Conservation (phyloP, 2,113 vertebrate species). For the Hiodon alosoides region DNA sequence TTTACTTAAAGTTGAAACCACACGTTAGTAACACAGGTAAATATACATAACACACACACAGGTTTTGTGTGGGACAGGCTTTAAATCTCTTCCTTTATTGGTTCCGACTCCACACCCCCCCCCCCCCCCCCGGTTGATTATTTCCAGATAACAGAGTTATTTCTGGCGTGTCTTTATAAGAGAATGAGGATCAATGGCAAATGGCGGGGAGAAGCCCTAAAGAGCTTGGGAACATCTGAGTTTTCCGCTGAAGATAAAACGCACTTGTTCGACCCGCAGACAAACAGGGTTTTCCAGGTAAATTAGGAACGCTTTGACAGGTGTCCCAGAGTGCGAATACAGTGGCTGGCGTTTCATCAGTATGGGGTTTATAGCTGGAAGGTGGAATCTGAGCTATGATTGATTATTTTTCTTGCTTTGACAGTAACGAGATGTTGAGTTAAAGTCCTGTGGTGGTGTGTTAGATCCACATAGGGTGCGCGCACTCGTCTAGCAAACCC, state of each 20-base stretch:
- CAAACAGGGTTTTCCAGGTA: neutral
- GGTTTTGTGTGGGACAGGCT: neutral
- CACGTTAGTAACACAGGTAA: no score
- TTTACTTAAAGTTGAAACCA: no score
- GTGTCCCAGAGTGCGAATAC: neutral
- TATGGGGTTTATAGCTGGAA: neutral
- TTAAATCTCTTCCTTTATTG: no score
- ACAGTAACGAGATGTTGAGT: constrained; percentile 13
- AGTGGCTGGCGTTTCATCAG: neutral
- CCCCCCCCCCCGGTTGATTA: no score
- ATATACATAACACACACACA: no score
- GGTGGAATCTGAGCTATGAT: constrained; percentile 2
- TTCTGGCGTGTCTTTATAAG: no score
- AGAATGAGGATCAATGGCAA: no score
- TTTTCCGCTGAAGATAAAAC: no score
- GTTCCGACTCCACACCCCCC: no score
- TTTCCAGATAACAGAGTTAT: neutral
- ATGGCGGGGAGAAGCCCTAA: no score
- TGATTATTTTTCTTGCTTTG: constrained; percentile 11
- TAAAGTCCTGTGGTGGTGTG: constrained; percentile 8
- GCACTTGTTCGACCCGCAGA: no score
- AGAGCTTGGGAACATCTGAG: neutral
- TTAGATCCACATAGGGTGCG: neutral
- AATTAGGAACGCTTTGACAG: neutral
- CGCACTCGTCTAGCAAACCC: neutral